These are phyloP conservation scores for Steinernema feltiae DNA, from an alignment of 1,140 invertebrate species.

Conservation along the genomic window DNA sequence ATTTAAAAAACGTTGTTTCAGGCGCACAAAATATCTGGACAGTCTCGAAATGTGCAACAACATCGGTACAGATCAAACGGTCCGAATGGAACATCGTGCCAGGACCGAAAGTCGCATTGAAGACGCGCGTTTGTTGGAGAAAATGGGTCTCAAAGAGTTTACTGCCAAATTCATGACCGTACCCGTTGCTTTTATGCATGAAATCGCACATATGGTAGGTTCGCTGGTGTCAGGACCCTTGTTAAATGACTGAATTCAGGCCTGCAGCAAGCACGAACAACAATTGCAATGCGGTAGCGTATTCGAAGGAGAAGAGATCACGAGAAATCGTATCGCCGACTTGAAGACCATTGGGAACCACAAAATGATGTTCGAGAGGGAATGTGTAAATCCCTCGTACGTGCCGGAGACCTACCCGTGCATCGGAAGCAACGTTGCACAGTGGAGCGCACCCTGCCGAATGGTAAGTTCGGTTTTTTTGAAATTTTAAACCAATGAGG, in stretches of 20 bases:
- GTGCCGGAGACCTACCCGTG: constrained; percentile 29
- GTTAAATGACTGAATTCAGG: background rate
- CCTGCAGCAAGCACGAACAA: constrained; percentile 32
- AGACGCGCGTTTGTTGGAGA: constrained; percentile 21
- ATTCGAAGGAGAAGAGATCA: constrained; percentile 36
- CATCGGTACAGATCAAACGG: constrained; percentile 25
- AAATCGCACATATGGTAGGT: constrained; percentile 30
- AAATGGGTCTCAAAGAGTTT: constrained; percentile 29
- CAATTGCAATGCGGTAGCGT: constrained; percentile 33
- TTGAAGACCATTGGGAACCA: constrained; percentile 32
- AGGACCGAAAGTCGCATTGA: background rate
- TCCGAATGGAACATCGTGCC: constrained; percentile 7
- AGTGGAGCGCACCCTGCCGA: constrained; percentile 12
- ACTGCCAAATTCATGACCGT: constrained; percentile 31
- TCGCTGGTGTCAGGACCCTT: too few species aligned
- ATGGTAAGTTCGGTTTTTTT: background rate
- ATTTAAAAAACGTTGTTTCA: constrained; percentile 17
- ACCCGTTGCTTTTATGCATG: constrained; percentile 19
- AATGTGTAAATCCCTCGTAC: constrained; percentile 28
- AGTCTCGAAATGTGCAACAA: constrained; percentile 30
- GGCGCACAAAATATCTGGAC: constrained; percentile 27
- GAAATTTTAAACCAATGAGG: too few species aligned
- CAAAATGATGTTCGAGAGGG: constrained; percentile 34
- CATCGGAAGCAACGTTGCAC: constrained; percentile 22
- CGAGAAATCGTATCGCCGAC: constrained; percentile 27